Percentiles rank a stretch among this genome's conserved stretches.
phyloP scores from a whole-genome alignment of 2,113 vertebrate species.

The Myocastor coypus region DNA sequence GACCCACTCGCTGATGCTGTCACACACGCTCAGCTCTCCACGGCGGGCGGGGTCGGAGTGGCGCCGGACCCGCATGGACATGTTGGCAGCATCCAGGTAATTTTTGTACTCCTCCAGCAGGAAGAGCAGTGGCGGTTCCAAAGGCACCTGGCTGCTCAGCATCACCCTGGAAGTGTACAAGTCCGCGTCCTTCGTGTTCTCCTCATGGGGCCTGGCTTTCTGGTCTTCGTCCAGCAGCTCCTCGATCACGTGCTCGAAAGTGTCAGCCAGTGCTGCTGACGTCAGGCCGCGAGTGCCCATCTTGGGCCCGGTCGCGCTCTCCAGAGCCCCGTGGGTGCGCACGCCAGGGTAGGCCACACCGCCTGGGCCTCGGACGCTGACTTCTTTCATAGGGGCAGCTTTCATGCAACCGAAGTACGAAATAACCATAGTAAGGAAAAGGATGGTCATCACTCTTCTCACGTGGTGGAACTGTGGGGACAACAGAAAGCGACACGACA shows the following conservation, averaged over 20 bases:
- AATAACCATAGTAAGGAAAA: conserved; percentile 99
- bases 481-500: conserved; percentile 77
- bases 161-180: conserved; percentile 97
- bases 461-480: conserved; percentile 97
- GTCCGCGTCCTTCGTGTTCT: conserved; percentile 94
- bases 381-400: conserved; percentile 99
- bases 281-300: conserved; percentile 90
- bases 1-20: conserved; percentile 99
- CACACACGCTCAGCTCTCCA: conserved; percentile 98
- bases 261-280: conserved; percentile 90
- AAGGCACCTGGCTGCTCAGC: conserved; percentile 99
- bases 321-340: conserved; percentile 96
- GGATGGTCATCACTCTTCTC: conserved; percentile 99
- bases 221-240: conserved; percentile 96
- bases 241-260: conserved; percentile 98
- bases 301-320: conserved; percentile 91
- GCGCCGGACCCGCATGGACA: conserved; percentile 99
- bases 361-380: conserved; percentile 94
- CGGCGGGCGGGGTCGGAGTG: conserved; percentile 98
- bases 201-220: conserved; percentile 88
- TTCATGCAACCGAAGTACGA: conserved; percentile 99
- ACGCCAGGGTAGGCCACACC: conserved; percentile 96
- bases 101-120: conserved; percentile 99
- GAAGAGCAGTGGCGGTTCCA: conserved; percentile 99
- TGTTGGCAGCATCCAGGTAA: conserved; percentile 99